Evolutionary conservation across 2,888 invertebrate species (phyloP), one percentile per base, ranked within the genome.

Genomic region (Cantharis nigra): DNA sequence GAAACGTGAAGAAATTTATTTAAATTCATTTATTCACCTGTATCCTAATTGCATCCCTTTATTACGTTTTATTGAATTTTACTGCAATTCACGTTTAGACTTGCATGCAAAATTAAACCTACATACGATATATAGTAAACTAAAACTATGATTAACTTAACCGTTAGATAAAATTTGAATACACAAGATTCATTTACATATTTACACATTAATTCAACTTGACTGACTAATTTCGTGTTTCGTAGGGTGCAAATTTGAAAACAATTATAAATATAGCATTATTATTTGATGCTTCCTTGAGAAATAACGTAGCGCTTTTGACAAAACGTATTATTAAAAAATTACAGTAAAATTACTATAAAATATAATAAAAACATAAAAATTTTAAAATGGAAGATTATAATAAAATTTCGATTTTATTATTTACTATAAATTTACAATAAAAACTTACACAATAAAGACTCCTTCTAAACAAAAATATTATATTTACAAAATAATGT

Each of bases 101-200:
- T n/a, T 13, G n/a, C n/a, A 49, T 49, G 11, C 49, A n/a, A 49
- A 49, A n/a, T 49, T 49, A 49, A 49, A 49, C 49, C 49, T 49
- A 49, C n/a, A 67, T 67, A 26, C 65, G n/a, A 23, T 23, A 67
- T 23, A 67, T 23, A 67, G 26, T 26, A 67, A 49, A 49, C 49
- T 67, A 67, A 67, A 23, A 67, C 65, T 16, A 67, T 26, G 65
- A 67, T 67, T 23, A 67, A 67, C 65, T 14, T 23, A 67, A 13
- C n/a, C 3, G n/a, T 23, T 20, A 23, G 20, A 18, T 26, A 67
- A 67, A 67, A 67, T 26, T 23, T 67, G 65, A 67, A 67, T 67
- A 23, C 26, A 67, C 65, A 67, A 67, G 65, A 20, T 23, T 67
- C 65, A 67, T 67, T 67, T 67, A 67, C 65, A 67, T 67, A 67